Evolutionary conservation across 2,888 invertebrate genomes (phyloP).

Genomic region (Mesorhabditis belari): DNA sequence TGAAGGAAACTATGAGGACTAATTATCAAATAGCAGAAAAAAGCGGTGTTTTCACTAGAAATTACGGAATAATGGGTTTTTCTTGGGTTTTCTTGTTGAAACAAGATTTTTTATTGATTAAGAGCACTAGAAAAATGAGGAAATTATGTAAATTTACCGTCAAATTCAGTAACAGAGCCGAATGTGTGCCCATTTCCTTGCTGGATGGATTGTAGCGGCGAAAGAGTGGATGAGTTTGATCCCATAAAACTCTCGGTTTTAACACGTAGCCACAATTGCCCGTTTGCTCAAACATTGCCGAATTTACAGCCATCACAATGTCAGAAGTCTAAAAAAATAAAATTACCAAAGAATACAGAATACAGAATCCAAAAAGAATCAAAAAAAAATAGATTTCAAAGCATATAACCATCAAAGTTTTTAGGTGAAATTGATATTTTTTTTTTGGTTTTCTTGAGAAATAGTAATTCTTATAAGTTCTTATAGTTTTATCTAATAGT

Average conservation of each 20-base stretch:
- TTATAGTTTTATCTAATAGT: neutral
- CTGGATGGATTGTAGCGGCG: slow-evolving; percentile 81
- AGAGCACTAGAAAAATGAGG: no score
- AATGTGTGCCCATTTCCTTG: slow-evolving; percentile 65
- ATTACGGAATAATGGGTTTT: no score
- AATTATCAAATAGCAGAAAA: neutral
- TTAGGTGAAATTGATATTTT: no score
- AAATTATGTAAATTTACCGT: slow-evolving; percentile 34
- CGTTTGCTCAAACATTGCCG: slow-evolving; percentile 85
- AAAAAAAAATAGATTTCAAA: slow-evolving; percentile 11
- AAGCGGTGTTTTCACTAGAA: neutral
- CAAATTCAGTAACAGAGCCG: slow-evolving; percentile 43
- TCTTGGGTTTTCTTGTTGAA: neutral
- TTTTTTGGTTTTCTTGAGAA: no score
- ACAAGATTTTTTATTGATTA: neutral
- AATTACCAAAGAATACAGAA: slow-evolving; percentile 75
- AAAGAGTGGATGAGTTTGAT: slow-evolving; percentile 58
- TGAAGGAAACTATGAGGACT: neutral
- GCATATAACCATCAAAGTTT: neutral
- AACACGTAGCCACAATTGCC: slow-evolving; percentile 69
- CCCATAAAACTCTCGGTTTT: slow-evolving; percentile 83
- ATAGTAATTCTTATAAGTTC: no score
- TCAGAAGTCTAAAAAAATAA: slow-evolving; percentile 58
- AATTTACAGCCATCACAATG: slow-evolving; percentile 77
- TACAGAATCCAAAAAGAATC: slow-evolving; percentile 82